Evolutionary conservation across 1,140 invertebrate genomes (phyloP).

Genomic region (Monomorium pharaonis): DNA sequence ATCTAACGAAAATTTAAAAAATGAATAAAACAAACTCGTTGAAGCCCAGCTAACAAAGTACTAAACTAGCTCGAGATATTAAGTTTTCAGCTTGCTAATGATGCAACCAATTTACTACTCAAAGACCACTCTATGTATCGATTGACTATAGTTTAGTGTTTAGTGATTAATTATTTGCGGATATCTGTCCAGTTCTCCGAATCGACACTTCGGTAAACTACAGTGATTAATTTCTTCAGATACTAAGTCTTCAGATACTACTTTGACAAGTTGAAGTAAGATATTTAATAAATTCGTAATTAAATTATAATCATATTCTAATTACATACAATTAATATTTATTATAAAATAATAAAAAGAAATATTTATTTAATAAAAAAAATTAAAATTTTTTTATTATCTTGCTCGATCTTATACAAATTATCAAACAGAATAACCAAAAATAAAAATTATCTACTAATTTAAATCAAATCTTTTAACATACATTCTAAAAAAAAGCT

Average conservation of each 20-base stretch:
- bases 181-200: not conserved
- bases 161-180: conserved; percentile 27
- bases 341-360: not conserved
- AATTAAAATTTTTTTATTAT: not conserved
- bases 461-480: conserved; percentile 9
- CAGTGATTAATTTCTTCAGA: not conserved
- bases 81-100: not conserved
- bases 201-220: conserved; percentile 3
- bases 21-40: not conserved
- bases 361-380: conserved; percentile 1
- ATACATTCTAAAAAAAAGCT: not conserved
- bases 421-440: conserved; percentile 3
- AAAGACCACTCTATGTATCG: not conserved
- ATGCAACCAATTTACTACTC: not conserved
- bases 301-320: conserved; percentile 1
- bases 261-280: conserved; percentile 4
- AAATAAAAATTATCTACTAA: not conserved
- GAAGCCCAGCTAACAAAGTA: conserved; percentile 22
- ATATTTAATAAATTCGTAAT: not conserved
- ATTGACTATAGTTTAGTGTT: conserved; percentile 6
- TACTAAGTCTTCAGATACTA: no score
- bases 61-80: conserved; percentile 32
- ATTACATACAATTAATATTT: not conserved
- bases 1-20: conserved; percentile 8
- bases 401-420: not conserved